Conservation (phyloP, 2,888 invertebrate species). For the Drosophila hawaiiensis region DNA sequence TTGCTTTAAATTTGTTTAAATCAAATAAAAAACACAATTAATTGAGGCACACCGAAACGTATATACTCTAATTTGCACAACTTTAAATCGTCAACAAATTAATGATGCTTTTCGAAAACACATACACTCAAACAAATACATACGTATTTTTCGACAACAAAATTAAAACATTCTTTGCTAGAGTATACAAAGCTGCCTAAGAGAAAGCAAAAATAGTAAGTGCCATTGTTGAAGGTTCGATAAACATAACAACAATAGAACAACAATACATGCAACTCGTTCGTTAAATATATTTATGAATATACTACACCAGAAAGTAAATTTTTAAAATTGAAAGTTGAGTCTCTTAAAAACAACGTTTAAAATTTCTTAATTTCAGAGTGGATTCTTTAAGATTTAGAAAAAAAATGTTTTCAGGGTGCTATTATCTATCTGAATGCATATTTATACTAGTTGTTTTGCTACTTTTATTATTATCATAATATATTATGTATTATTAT, state of each 20-base stretch:
- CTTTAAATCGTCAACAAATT: not conserved
- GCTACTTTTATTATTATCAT: not conserved
- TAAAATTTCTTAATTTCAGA: not conserved
- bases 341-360: not conserved
- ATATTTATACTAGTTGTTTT: not conserved
- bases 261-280: not conserved
- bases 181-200: not conserved
- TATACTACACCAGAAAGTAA: not conserved
- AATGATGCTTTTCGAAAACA: not conserved
- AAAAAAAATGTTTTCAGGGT: not conserved
- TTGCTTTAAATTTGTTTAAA: constrained; percentile 5
- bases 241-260: not conserved
- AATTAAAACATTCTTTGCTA: not conserved
- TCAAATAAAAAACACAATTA: not conserved
- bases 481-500: too few relatives aligned
- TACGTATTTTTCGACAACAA: not conserved
- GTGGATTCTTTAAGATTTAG: not conserved
- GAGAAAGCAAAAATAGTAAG: constrained; percentile 5
- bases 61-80: not conserved
- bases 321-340: not conserved
- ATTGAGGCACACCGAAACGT: not conserved
- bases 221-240: not conserved
- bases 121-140: not conserved
- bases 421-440: not conserved
- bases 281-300: not conserved